These are phyloP conservation scores for Eulemur rubriventer DNA, from an alignment of 2,797 vertebrate genomes.

Conservation along the genomic window DNA sequence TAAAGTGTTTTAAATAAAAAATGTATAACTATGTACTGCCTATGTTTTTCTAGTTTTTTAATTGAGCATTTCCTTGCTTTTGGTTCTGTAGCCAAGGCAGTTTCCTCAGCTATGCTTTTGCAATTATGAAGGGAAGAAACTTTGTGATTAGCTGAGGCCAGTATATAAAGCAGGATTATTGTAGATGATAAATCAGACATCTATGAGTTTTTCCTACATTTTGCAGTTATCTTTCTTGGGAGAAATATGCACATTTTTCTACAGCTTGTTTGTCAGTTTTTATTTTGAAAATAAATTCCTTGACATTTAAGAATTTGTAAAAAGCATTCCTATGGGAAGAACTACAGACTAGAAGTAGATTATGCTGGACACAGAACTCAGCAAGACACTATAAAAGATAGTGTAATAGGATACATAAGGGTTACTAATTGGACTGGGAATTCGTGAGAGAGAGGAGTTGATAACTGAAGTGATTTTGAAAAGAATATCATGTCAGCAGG, in stretches of 20 bases:
- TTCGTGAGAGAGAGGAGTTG: slow-evolving; percentile 67
- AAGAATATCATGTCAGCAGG: slow-evolving; percentile 42
- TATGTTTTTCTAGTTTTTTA: background rate
- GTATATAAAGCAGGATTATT: background rate
- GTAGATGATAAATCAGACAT: background rate
- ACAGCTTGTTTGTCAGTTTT: slow-evolving; percentile 44
- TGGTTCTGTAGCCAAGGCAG: background rate
- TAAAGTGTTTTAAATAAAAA: slow-evolving; percentile 39
- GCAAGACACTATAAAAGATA: slow-evolving; percentile 60
- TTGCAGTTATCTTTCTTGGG: slow-evolving; percentile 15
- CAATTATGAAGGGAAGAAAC: background rate
- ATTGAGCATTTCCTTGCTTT: background rate
- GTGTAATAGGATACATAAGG: background rate
- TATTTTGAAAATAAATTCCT: slow-evolving; percentile 59
- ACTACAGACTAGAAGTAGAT: slow-evolving; percentile 63
- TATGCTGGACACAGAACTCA: slow-evolving; percentile 65
- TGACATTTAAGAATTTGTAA: slow-evolving; percentile 65
- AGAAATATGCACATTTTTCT: slow-evolving; percentile 18
- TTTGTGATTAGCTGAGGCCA: background rate
- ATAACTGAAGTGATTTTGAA: background rate
- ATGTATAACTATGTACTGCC: too few relatives aligned
- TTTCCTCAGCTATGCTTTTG: background rate
- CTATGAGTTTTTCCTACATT: background rate
- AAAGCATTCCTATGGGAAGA: slow-evolving; percentile 63
- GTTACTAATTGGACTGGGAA: slow-evolving; percentile 46